These are phyloP conservation scores for Macrotis lagotis DNA, from an alignment of 2,113 vertebrate genomes.

Conservation along the genomic window DNA sequence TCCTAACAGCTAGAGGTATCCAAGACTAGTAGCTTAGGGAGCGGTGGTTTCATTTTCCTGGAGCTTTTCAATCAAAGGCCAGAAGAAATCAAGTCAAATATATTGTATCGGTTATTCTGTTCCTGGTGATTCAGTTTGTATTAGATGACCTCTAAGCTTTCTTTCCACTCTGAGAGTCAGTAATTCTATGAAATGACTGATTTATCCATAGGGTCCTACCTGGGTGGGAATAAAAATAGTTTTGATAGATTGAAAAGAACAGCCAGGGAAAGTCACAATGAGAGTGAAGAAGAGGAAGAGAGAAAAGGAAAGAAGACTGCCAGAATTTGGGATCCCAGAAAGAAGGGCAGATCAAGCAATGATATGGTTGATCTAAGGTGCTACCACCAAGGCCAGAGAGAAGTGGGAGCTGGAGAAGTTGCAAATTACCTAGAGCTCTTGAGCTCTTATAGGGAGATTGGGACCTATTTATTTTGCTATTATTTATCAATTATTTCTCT, in stretches of 20 bases:
- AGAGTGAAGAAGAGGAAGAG: neutral
- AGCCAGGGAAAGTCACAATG: neutral
- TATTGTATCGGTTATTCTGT: neutral
- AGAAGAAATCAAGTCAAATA: neutral
- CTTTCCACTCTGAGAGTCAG: neutral
- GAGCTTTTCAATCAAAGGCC: neutral
- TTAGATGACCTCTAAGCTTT: neutral
- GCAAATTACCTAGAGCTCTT: neutral
- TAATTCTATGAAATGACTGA: neutral
- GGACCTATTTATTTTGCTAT: neutral
- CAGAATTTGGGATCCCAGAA: neutral
- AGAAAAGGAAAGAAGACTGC: neutral
- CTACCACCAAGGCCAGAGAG: neutral
- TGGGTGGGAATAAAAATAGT: neutral
- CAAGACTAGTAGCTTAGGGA: neutral
- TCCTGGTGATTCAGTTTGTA: neutral
- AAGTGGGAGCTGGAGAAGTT: neutral
- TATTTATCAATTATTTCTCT: neutral
- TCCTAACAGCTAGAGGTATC: neutral
- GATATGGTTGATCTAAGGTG: neutral
- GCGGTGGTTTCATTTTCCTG: neutral
- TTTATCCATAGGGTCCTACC: neutral
- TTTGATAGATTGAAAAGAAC: neutral
- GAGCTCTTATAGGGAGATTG: neutral
- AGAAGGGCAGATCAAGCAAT: neutral